These are phyloP conservation scores for Brachionus rubens DNA, from an alignment of 1,140 invertebrate species.

Conservation along the genomic window DNA sequence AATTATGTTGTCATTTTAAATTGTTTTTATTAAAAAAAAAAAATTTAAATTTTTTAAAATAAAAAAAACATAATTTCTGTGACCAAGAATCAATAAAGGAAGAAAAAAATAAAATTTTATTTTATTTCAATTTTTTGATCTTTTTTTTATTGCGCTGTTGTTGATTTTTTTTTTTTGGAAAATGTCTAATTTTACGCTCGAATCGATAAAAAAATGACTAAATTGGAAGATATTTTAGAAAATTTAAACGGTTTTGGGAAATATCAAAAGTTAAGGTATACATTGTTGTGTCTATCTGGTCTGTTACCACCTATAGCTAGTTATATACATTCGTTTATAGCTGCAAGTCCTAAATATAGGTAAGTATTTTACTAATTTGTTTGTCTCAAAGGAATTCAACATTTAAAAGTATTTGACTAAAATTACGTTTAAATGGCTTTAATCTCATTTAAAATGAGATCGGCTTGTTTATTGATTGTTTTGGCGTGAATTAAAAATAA, in stretches of 20 bases:
- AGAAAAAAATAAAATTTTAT: no score
- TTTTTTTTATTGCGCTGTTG: not conserved
- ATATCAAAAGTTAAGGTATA: constrained; percentile 31
- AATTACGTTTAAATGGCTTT: no score
- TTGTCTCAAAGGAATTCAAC: no score
- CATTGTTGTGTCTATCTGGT: not conserved
- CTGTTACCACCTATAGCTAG: constrained; percentile 21
- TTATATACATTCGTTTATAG: constrained; percentile 37
- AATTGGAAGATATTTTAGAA: constrained; percentile 34
- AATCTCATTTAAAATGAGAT: no score
- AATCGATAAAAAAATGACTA: not conserved
- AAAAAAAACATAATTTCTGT: constrained; percentile 37
- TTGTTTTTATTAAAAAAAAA: no score
- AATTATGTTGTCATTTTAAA: no score
- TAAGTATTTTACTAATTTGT: not conserved
- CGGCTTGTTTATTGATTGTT: no score
- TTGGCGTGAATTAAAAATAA: no score
- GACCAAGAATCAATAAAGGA: constrained; percentile 33
- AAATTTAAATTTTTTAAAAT: no score
- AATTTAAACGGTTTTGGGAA: constrained; percentile 39
- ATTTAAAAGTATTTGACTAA: no score
- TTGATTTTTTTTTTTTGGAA: constrained; percentile 36
- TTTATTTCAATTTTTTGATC: not conserved
- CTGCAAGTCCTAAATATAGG: constrained; percentile 30
- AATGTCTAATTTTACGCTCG: no score